Evolutionary conservation across 2,888 invertebrate species (phyloP).

Genomic region (Lacanobia wlatinum): DNA sequence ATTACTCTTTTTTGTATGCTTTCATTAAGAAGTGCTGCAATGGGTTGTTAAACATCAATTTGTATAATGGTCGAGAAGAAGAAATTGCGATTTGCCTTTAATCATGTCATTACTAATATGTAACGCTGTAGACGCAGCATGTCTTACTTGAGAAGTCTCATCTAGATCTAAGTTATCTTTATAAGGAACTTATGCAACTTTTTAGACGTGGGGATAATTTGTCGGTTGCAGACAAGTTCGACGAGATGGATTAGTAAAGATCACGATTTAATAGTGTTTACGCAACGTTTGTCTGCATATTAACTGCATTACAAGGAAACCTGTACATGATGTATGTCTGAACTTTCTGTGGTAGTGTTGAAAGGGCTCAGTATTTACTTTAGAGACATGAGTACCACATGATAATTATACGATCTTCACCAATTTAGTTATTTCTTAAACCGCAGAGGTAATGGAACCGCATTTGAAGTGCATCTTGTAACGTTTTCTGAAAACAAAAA

Average conservation of each 20-base stretch:
- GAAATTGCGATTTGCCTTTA: slow-evolving; percentile 74
- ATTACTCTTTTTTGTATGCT: slow-evolving; percentile 86
- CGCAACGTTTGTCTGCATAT: slow-evolving; percentile 25
- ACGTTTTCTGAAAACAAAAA: neutral
- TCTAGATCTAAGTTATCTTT: slow-evolving; percentile 55
- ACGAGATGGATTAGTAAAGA: slow-evolving; percentile 27
- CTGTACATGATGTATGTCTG: neutral
- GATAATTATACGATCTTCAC: neutral
- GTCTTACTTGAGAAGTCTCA: slow-evolving; percentile 57
- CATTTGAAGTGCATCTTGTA: neutral
- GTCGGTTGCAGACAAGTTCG: slow-evolving; percentile 22
- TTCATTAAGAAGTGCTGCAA: slow-evolving; percentile 84
- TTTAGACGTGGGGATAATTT: slow-evolving; percentile 41
- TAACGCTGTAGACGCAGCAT: slow-evolving; percentile 69
- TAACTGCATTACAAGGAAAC: slow-evolving; percentile 6
- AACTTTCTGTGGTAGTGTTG: neutral
- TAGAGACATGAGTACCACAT: neutral
- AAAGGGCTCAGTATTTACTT: neutral
- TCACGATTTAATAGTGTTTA: slow-evolving; percentile 30
- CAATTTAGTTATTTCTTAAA: neutral
- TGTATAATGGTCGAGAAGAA: slow-evolving; percentile 79
- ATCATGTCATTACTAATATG: slow-evolving; percentile 74
- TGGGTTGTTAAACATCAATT: slow-evolving; percentile 87
- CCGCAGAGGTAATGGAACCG: neutral
- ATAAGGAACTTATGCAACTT: slow-evolving; percentile 51